phyloP scores from a whole-genome alignment of 2,113 vertebrate genomes.

The Aspiorhynchus laticeps region DNA sequence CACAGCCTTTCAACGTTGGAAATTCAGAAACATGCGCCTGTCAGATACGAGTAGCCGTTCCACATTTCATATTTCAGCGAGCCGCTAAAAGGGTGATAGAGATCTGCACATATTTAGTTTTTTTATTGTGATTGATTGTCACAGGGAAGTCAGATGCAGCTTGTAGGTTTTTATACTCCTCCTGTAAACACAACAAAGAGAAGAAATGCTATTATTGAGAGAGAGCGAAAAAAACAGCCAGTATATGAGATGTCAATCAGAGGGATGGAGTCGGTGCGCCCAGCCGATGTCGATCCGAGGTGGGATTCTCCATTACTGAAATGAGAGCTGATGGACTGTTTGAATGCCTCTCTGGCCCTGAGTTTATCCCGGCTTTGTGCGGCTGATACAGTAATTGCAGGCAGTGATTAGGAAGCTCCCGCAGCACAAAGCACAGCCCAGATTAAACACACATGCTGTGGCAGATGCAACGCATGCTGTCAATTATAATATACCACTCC shows the following conservation, averaged over 20 bases:
- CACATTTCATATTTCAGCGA: slow-evolving; percentile 42
- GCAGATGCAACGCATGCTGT: slow-evolving; percentile 28
- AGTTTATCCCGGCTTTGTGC: slow-evolving; percentile 31
- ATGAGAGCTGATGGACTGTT: slow-evolving; percentile 36
- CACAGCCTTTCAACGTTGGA: slow-evolving; percentile 33
- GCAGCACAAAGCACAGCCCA: slow-evolving; percentile 19
- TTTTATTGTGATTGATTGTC: slow-evolving; percentile 44
- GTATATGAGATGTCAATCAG: slow-evolving; percentile 31
- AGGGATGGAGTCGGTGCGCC: not conserved
- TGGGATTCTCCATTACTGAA: slow-evolving; percentile 34
- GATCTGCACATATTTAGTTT: slow-evolving; percentile 38
- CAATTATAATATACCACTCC: slow-evolving; percentile 36
- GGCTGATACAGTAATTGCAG: slow-evolving; percentile 37
- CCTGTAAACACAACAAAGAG: slow-evolving; percentile 40
- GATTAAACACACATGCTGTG: slow-evolving; percentile 30
- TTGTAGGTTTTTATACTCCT: slow-evolving; percentile 28
- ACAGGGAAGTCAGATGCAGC: slow-evolving; percentile 24
- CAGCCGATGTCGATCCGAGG: not conserved
- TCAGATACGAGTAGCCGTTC: slow-evolving; percentile 24
- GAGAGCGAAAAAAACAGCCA: not conserved
- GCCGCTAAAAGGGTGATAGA: slow-evolving; percentile 35
- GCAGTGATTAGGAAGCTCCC: slow-evolving; percentile 34
- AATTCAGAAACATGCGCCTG: slow-evolving; percentile 48
- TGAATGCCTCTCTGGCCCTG: slow-evolving; percentile 35
- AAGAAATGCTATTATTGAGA: slow-evolving; percentile 14